Conservation (phyloP, 2,888 invertebrate species). For the Candidula unifasciata region DNA sequence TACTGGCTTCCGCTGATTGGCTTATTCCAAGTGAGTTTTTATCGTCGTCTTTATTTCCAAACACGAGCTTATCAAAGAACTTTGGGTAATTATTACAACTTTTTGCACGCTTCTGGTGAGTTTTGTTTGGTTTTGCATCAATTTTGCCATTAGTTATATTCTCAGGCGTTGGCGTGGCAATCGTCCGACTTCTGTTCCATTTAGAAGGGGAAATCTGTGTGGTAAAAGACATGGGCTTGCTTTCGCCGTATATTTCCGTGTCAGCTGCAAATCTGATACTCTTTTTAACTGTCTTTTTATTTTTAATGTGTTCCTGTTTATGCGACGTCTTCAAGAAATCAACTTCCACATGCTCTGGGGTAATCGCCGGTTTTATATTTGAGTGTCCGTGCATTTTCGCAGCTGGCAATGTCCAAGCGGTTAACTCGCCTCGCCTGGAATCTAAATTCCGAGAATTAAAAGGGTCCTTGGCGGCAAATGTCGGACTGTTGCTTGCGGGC, state of each 20-base stretch:
- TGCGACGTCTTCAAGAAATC: background rate
- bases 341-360: background rate
- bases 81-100: background rate
- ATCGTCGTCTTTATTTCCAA: constrained; percentile 6
- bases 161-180: background rate
- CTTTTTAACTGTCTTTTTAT: background rate
- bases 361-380: background rate
- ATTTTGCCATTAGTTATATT: background rate
- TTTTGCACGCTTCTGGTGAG: background rate
- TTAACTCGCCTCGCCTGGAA: background rate
- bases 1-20: constrained; percentile 18
- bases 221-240: too few relatives aligned
- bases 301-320: background rate
- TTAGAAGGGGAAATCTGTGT: background rate
- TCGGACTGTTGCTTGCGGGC: background rate
- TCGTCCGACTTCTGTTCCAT: background rate
- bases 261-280: background rate
- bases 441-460: background rate
- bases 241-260: background rate
- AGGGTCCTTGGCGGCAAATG: background rate
- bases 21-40: constrained; percentile 7
- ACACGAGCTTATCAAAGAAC: constrained; percentile 15
- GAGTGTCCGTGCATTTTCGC: background rate
- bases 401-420: background rate
- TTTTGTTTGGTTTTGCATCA: background rate